phyloP scores from a whole-genome alignment of 2,888 invertebrate species.

The Asteroscopus sphinx region DNA sequence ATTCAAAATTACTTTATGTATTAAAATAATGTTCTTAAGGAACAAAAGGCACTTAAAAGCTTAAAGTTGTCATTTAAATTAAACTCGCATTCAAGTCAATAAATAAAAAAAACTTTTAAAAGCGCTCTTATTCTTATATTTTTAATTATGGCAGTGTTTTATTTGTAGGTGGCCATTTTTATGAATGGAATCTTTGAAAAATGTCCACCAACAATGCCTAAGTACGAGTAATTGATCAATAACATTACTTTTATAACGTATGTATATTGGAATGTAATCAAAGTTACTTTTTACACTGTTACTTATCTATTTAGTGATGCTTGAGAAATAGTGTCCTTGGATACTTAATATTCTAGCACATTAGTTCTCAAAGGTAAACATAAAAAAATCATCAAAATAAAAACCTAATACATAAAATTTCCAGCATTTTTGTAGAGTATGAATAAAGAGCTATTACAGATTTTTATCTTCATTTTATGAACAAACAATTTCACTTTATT shows the following conservation, averaged over 20 bases:
- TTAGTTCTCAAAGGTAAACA: slow-evolving; percentile 20
- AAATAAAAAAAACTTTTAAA: slow-evolving; percentile 53
- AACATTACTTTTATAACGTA: slow-evolving; percentile 53
- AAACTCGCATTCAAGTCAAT: slow-evolving; percentile 48
- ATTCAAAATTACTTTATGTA: slow-evolving; percentile 39
- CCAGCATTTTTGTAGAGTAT: slow-evolving; percentile 5
- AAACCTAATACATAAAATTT: slow-evolving; percentile 20
- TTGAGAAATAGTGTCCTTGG: slow-evolving; percentile 18
- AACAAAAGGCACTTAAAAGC: slow-evolving; percentile 60
- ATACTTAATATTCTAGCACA: slow-evolving; percentile 6
- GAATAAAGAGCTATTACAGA: background rate
- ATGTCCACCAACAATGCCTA: slow-evolving; percentile 78
- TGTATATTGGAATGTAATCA: slow-evolving; percentile 61
- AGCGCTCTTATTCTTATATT: slow-evolving; percentile 53
- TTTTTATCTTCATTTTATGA: background rate
- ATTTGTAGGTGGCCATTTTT: slow-evolving; percentile 72
- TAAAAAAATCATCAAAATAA: slow-evolving; percentile 23
- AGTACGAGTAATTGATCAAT: slow-evolving; percentile 86
- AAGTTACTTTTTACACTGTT: slow-evolving; percentile 57
- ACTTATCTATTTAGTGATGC: slow-evolving; percentile 38
- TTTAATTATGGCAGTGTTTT: slow-evolving; percentile 80
- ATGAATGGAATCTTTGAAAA: slow-evolving; percentile 57
- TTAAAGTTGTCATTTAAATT: slow-evolving; percentile 52
- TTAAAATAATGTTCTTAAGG: slow-evolving; percentile 55
- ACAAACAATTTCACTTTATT: too few relatives aligned